phyloP scores from a whole-genome alignment of 2,797 vertebrate species.

The Sebastiscus albofasciatus region DNA sequence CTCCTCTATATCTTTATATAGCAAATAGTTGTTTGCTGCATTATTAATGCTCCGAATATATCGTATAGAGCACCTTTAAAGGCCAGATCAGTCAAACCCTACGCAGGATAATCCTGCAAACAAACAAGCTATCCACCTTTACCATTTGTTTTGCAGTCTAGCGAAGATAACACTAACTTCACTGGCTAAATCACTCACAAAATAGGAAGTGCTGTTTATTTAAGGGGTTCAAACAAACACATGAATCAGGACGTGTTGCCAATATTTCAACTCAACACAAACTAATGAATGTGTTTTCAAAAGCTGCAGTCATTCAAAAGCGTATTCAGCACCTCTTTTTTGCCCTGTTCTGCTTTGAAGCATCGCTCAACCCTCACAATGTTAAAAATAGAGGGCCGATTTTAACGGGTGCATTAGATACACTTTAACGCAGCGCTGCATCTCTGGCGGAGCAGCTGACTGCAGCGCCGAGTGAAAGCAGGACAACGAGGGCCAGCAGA shows the following conservation, averaged over 20 bases:
- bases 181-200: not conserved
- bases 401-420: conserved; percentile 73
- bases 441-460: conserved; percentile 61
- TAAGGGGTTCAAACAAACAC: conserved; percentile 14
- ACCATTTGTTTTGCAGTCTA: not conserved
- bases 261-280: not conserved
- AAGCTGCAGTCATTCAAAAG: conserved; percentile 6
- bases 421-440: conserved; percentile 67
- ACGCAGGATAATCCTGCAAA: not conserved
- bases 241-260: not conserved
- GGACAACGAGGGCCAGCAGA: conserved; percentile 42
- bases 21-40: too few relatives aligned
- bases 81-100: not conserved
- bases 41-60: too few relatives aligned
- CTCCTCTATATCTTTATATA: too few relatives aligned
- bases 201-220: conserved; percentile 12
- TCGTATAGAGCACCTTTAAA: not conserved
- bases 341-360: conserved; percentile 15
- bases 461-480: conserved; percentile 57
- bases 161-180: not conserved
- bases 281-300: conserved; percentile 1
- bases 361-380: conserved; percentile 45
- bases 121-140: not conserved
- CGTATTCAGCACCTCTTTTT: conserved; percentile 5
- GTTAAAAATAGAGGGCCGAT: conserved; percentile 69